Evolutionary conservation across 2,888 invertebrate species (phyloP).

Genomic region (Cerastis rubricosa): DNA sequence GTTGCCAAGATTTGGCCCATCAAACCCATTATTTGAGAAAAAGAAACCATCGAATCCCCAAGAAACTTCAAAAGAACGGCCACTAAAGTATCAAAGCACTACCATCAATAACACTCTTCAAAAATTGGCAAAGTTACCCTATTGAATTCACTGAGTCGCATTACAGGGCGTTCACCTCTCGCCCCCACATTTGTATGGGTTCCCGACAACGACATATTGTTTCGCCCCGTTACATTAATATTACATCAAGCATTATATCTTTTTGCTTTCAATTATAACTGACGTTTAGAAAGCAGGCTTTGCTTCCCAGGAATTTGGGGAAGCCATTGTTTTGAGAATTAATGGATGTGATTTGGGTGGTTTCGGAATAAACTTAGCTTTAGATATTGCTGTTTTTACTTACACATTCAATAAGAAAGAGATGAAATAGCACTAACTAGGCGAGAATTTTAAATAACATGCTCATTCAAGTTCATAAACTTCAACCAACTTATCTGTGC

Average conservation of each 20-base stretch:
- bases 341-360: constrained; percentile 19
- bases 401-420: neutral
- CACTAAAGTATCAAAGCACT: constrained; percentile 10
- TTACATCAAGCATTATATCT: constrained; percentile 48
- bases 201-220: constrained; percentile 55
- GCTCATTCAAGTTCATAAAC: neutral
- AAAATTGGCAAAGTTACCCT: constrained; percentile 61
- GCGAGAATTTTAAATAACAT: neutral
- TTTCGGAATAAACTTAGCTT: neutral
- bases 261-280: constrained; percentile 51
- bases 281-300: constrained; percentile 6
- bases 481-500: too few species aligned
- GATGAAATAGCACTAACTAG: neutral
- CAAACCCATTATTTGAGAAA: constrained; percentile 2
- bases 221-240: constrained; percentile 52
- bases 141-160: constrained; percentile 38
- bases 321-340: constrained; percentile 13
- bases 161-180: constrained; percentile 60
- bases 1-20: neutral
- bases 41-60: neutral
- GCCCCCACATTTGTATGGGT: constrained; percentile 60
- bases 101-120: constrained; percentile 43
- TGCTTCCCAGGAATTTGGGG: constrained; percentile 10
- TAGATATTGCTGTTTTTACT: neutral
- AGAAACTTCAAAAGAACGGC: constrained; percentile 38